Base-by-base conservation (phyloP, 2,797 vertebrate genomes). In the Synanceia verrucosa region DNA sequence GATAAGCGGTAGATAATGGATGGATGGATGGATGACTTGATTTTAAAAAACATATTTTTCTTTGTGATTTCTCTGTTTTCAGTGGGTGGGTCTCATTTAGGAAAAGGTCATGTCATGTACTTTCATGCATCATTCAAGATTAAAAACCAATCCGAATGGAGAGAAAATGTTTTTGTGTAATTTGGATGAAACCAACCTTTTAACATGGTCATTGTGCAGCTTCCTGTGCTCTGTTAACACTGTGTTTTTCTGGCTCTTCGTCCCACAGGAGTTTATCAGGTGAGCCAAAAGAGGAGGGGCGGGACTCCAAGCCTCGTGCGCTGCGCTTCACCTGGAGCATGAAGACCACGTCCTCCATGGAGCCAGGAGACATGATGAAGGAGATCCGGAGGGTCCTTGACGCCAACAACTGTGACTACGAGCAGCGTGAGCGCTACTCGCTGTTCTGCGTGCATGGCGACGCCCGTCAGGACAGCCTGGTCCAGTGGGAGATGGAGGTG, bases 281-380 rank as follows among this genome's bases (percentile, higher is more conserved):
- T 9, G 96, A 97, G 28, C 90, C 95, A 3, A 96, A 95, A 75
- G 96, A 96, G 68, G 96, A 97, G 24, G 93, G 93, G 1, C 95
- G 95, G 60, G 96, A 97, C 84, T 94, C 95, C 0, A 97, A 97
- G 86, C 96, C 96, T 0, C 95, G 96, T 0, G 90, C 92, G 0
- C 83, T 93, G 56, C 93, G 96, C 55, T 98, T 98, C 88, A 98
- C 97, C 0, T 98, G 96, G 96, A 97, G 96, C 68, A 98, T 98
- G 97, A 98, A 98, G 93, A 98, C 97, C 81, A 98, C 96, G 0
- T 97, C 96, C 18, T 96, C 96, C 33, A 97, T 98, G 96, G 97
- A 98, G 91, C 96, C 96, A 0, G 95, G 92, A 0, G 96, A 97
- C 84, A 97, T 97, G 96, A 97, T 97, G 96, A 93, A 94, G 74